phyloP scores from a whole-genome alignment of 2,888 invertebrate species.

The Sesamia inferens region DNA sequence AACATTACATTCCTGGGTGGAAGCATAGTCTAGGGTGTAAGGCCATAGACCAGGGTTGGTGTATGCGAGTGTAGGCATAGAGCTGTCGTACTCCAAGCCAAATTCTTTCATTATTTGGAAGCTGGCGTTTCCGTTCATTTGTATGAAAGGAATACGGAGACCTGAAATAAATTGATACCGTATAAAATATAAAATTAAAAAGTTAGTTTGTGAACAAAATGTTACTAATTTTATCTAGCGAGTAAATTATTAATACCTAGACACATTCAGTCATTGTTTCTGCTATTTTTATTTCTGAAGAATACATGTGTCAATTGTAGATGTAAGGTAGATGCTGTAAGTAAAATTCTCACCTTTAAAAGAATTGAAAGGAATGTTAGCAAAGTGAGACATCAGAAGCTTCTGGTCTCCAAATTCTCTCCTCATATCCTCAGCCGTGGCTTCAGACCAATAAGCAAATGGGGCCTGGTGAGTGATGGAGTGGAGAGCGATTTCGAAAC shows the following conservation, averaged over 20 bases:
- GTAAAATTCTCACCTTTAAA: slow-evolving; percentile 75
- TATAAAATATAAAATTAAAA: not conserved
- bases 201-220: no score
- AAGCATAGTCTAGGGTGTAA: slow-evolving; percentile 91
- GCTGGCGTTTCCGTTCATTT: slow-evolving; percentile 89
- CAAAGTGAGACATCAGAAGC: slow-evolving; percentile 86
- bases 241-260: no score
- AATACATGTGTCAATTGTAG: not conserved
- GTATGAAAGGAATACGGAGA: slow-evolving; percentile 89
- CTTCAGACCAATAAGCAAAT: slow-evolving; percentile 90
- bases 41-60: slow-evolving; percentile 90
- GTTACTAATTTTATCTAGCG: not conserved
- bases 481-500: slow-evolving; percentile 93
- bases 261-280: not conserved
- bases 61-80: slow-evolving; percentile 88
- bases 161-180: slow-evolving; percentile 70
- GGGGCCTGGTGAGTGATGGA: slow-evolving; percentile 91
- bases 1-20: slow-evolving; percentile 90
- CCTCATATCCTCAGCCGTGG: slow-evolving; percentile 87
- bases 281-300: not conserved
- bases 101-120: slow-evolving; percentile 88
- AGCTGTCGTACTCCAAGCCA: slow-evolving; percentile 90
- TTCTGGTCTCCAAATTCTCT: slow-evolving; percentile 90
- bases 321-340: not conserved
- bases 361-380: slow-evolving; percentile 84